phyloP scores from a whole-genome alignment of 2,113 vertebrate species.

The Manacus vitellinus region DNA sequence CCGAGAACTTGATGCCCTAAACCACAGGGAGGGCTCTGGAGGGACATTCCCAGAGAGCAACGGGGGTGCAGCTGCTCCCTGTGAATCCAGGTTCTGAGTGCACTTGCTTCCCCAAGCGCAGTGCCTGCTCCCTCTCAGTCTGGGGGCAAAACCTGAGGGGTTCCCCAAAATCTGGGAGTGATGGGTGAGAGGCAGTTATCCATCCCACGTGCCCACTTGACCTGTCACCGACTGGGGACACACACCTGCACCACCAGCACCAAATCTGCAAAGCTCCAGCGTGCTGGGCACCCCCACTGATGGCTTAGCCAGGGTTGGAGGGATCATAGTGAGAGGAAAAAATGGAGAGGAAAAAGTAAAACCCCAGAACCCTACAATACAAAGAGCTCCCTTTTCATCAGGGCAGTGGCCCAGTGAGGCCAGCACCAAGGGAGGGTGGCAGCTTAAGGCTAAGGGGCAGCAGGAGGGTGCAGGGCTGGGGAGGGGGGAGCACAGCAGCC shows the following conservation, averaged over 20 bases:
- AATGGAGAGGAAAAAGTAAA: rapidly evolving
- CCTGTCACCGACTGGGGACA: rapidly evolving
- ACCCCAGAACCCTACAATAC: background rate
- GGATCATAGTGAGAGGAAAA: background rate
- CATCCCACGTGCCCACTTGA: rapidly evolving
- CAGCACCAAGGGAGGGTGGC: background rate
- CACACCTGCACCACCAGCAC: background rate
- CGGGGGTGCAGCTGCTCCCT: background rate
- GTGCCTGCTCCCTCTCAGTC: background rate
- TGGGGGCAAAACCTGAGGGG: rapidly evolving
- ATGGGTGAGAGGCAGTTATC: background rate
- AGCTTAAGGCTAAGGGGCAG: background rate
- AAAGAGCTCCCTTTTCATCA: background rate
- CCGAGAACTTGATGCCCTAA: rapidly evolving
- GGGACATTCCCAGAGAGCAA: rapidly evolving
- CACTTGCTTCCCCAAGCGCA: rapidly evolving
- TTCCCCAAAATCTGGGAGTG: rapidly evolving
- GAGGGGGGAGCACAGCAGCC: background rate
- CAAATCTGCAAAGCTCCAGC: background rate
- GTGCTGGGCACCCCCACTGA: background rate
- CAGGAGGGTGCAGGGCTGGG: background rate
- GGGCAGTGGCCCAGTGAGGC: background rate
- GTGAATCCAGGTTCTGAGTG: rapidly evolving
- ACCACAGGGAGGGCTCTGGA: background rate
- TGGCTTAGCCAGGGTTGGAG: background rate